A percentile compares a stretch with the other conserved stretches of the same genome.
Conservation (phyloP, 1,140 invertebrate species). For the Harpegnathos saltator region DNA sequence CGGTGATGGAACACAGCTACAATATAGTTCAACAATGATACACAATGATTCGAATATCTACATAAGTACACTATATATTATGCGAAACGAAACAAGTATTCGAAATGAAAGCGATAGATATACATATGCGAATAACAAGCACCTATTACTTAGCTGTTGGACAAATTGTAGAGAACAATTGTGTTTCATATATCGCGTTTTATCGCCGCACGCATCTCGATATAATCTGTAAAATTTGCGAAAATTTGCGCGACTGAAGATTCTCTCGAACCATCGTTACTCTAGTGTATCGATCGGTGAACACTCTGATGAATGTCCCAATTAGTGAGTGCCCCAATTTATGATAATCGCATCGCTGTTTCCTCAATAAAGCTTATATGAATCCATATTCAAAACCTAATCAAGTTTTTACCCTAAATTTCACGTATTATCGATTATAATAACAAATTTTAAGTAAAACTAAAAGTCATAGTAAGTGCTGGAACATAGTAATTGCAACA, state of each 20-base stretch:
- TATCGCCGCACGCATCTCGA: background rate
- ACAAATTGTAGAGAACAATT: conserved; percentile 61
- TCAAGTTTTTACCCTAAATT: too few relatives aligned
- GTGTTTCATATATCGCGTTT: conserved; percentile 59
- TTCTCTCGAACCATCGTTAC: background rate
- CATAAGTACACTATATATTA: conserved; percentile 66
- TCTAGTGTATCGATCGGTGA: background rate
- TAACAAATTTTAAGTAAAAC: too few relatives aligned
- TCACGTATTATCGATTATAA: too few relatives aligned
- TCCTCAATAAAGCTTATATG: too few relatives aligned
- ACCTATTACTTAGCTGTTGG: conserved; percentile 62
- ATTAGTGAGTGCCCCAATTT: too few relatives aligned
- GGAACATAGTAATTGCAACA: too few relatives aligned
- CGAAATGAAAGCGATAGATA: conserved; percentile 65
- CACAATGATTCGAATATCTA: conserved; percentile 71
- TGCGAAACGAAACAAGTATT: conserved; percentile 64
- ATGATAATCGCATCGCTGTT: too few relatives aligned
- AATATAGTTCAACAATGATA: conserved; percentile 72
- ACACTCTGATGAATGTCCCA: too few relatives aligned
- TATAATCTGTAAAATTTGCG: conserved; percentile 4
- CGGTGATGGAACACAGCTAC: conserved; percentile 64
- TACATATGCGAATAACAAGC: conserved; percentile 68
- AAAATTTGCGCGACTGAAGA: background rate
- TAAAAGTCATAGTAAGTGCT: too few relatives aligned
- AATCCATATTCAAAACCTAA: too few relatives aligned